Percentiles rank a stretch among this genome's conserved stretches.
phyloP scores from a whole-genome alignment of 2,797 vertebrate species.

The Paedocypris micromegethes region DNA sequence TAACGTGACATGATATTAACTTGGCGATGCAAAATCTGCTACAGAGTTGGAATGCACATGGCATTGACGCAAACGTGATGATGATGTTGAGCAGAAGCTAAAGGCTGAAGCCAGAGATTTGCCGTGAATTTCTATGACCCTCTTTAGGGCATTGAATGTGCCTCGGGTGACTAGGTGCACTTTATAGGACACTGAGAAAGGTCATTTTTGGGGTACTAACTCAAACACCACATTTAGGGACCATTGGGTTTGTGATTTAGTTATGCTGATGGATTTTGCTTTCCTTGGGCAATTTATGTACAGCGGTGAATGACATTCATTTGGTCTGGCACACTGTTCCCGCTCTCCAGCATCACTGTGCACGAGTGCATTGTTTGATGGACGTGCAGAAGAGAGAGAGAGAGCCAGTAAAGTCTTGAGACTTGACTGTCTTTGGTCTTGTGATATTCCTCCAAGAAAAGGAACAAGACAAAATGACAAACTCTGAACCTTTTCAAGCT shows the following conservation, averaged over 20 bases:
- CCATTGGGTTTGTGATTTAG: slow-evolving; percentile 29
- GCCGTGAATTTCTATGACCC: slow-evolving; percentile 21
- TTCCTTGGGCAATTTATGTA: slow-evolving; percentile 46
- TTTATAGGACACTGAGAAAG: slow-evolving; percentile 21
- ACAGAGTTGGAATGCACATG: slow-evolving; percentile 6
- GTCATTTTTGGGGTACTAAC: slow-evolving; percentile 17
- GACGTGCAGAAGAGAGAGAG: slow-evolving; percentile 23
- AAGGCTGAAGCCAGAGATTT: slow-evolving; percentile 18
- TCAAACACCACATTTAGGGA: slow-evolving; percentile 14
- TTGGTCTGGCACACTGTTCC: slow-evolving; percentile 32
- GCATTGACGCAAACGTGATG: slow-evolving; percentile 10
- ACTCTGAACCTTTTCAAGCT: slow-evolving; percentile 2
- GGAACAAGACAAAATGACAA: slow-evolving; percentile 6
- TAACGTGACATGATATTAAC: too few relatives aligned
- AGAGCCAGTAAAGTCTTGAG: slow-evolving; percentile 18
- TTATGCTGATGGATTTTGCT: slow-evolving; percentile 47
- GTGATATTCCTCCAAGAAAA: slow-evolving; percentile 16
- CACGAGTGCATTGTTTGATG: slow-evolving; percentile 32
- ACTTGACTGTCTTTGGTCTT: slow-evolving; percentile 31
- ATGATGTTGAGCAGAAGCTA: slow-evolving; percentile 9
- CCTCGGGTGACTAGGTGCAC: slow-evolving; percentile 5
- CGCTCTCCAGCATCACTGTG: slow-evolving; percentile 22
- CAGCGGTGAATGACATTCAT: slow-evolving; percentile 40
- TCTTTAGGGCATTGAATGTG: slow-evolving; percentile 1
- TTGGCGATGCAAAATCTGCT: not conserved